These are phyloP conservation scores for Apolygus lucorum DNA, from an alignment of 1,140 invertebrate species.

Conservation along the genomic window DNA sequence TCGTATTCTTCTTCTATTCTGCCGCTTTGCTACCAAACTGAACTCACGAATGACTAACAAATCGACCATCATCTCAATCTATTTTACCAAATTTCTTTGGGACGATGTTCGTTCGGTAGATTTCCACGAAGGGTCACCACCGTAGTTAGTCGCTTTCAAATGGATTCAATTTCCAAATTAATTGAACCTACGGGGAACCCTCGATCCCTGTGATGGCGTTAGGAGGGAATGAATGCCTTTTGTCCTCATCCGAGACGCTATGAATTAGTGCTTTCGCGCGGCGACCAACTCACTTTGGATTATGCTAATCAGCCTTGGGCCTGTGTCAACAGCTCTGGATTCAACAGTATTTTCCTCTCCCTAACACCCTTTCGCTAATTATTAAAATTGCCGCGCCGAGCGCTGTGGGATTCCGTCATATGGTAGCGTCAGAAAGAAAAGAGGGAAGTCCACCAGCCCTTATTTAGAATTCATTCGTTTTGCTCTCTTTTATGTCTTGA, in stretches of 20 bases:
- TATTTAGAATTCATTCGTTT: slow-evolving; percentile 9
- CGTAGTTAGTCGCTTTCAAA: neutral
- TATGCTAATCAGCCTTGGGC: slow-evolving; percentile 4
- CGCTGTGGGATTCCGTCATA: slow-evolving; percentile 4
- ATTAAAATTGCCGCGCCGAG: neutral
- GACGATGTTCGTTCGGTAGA: neutral
- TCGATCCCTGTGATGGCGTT: neutral
- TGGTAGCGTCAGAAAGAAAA: neutral
- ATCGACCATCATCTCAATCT: too few species aligned
- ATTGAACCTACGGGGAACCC: slow-evolving; percentile 3
- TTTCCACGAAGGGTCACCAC: neutral
- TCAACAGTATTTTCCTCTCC: slow-evolving; percentile 1
- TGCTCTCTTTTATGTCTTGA: neutral
- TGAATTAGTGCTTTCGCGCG: neutral
- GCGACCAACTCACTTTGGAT: slow-evolving; percentile 11
- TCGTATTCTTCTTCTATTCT: too few species aligned
- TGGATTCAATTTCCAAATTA: slow-evolving; percentile 13
- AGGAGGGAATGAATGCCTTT: slow-evolving; percentile 6
- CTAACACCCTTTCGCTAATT: slow-evolving; percentile 3
- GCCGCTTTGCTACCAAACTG: too few species aligned
- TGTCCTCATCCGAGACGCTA: slow-evolving; percentile 1
- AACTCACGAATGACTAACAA: too few species aligned
- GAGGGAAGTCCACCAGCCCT: neutral
- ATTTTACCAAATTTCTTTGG: neutral
- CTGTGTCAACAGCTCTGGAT: neutral